Percentiles rank a stretch among this genome's conserved stretches.
These are phyloP conservation scores for Parotocinclus haroldoi DNA, from an alignment of 2,797 vertebrate genomes.

Conservation along the genomic window DNA sequence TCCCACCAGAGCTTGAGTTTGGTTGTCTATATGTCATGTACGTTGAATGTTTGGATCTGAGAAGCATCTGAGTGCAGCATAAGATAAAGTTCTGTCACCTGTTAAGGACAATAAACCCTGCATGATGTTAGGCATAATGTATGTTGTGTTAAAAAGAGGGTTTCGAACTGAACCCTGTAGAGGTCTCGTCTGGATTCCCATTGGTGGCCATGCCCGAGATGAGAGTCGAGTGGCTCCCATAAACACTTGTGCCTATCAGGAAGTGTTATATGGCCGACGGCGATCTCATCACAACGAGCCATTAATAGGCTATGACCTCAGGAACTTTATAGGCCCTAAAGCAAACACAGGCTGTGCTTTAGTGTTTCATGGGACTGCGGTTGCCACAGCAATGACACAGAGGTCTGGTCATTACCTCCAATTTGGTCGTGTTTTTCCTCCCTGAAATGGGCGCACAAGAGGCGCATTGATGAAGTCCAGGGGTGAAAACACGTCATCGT, in stretches of 20 bases:
- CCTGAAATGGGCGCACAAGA: conserved; percentile 32
- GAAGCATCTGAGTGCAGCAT: too few relatives aligned
- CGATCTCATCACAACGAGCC: conserved; percentile 57
- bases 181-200: too few relatives aligned
- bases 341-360: conserved; percentile 51
- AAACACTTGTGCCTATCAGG: conserved; percentile 56
- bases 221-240: conserved; percentile 49
- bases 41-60: too few relatives aligned
- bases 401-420: conserved; percentile 45
- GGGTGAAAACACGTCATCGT: conserved; percentile 56
- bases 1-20: too few relatives aligned
- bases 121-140: too few relatives aligned
- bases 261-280: conserved; percentile 44
- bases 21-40: too few relatives aligned
- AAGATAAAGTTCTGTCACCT: too few relatives aligned
- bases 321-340: conserved; percentile 66
- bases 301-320: conserved; percentile 67
- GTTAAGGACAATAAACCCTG: too few relatives aligned
- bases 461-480: conserved; percentile 42
- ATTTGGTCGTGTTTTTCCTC: conserved; percentile 34
- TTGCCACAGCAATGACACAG: conserved; percentile 48
- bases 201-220: conserved; percentile 36
- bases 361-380: conserved; percentile 46
- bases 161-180: too few relatives aligned
- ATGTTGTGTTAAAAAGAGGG: too few relatives aligned